phyloP scores from a whole-genome alignment of 2,888 invertebrate species.

The Mongoloraphidia duomilia region DNA sequence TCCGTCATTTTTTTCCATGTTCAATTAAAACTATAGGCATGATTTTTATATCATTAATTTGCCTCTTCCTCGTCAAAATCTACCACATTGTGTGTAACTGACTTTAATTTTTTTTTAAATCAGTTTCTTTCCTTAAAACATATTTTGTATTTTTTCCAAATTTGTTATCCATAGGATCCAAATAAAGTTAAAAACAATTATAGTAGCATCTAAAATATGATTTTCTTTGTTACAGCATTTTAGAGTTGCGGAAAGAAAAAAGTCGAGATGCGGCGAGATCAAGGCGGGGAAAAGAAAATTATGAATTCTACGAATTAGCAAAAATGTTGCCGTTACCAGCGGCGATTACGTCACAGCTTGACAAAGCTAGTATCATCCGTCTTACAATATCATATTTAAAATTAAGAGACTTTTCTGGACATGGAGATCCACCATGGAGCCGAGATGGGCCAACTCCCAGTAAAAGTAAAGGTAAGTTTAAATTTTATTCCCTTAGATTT shows the following conservation, averaged over 20 bases:
- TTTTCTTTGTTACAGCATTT: slow-evolving; percentile 56
- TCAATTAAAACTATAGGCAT: no score
- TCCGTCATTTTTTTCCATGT: no score
- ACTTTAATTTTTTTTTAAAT: neutral
- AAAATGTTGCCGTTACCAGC: slow-evolving; percentile 85
- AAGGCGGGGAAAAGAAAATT: slow-evolving; percentile 86
- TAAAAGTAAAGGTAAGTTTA: slow-evolving; percentile 66
- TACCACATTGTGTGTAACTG: no score
- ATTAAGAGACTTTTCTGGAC: slow-evolving; percentile 84
- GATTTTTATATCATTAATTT: no score
- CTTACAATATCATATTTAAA: slow-evolving; percentile 93
- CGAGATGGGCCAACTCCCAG: slow-evolving; percentile 63
- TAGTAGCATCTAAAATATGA: slow-evolving; percentile 2
- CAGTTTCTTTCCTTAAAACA: neutral
- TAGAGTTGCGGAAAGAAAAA: slow-evolving; percentile 87
- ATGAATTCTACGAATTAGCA: slow-evolving; percentile 91
- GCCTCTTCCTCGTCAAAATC: no score
- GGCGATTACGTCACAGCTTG: slow-evolving; percentile 85
- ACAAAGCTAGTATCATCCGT: slow-evolving; percentile 92
- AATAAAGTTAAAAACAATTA: slow-evolving; percentile 7
- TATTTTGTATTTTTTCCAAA: slow-evolving; percentile 1
- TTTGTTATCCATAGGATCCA: neutral
- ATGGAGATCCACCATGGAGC: slow-evolving; percentile 94
- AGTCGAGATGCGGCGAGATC: slow-evolving; percentile 86
- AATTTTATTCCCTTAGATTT: neutral